phyloP scores from a whole-genome alignment of 2,888 invertebrate genomes.

The Sinohyriopsis cumingii region DNA sequence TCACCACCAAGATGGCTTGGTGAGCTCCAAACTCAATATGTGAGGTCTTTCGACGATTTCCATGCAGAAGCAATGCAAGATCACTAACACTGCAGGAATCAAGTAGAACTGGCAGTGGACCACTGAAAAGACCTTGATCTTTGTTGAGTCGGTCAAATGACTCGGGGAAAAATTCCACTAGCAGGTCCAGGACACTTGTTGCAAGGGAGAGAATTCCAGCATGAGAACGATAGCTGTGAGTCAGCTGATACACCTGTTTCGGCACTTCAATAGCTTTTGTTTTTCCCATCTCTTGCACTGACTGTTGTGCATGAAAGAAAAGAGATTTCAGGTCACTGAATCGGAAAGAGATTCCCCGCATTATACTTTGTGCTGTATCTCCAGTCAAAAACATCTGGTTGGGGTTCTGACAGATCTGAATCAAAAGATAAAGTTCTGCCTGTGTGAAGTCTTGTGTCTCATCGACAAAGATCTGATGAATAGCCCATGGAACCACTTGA shows the following conservation, averaged over 20 bases:
- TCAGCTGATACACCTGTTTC: slow-evolving; percentile 45
- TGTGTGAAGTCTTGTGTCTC: slow-evolving; percentile 61
- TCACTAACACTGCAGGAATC: slow-evolving; percentile 52
- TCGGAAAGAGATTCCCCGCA: slow-evolving; percentile 55
- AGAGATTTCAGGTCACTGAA: slow-evolving; percentile 53
- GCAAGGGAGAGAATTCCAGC: slow-evolving; percentile 59
- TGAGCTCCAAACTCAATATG: slow-evolving; percentile 65
- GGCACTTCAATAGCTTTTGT: slow-evolving; percentile 7
- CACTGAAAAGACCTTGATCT: slow-evolving; percentile 58
- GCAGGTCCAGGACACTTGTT: slow-evolving; percentile 54
- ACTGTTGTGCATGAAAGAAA: slow-evolving; percentile 45
- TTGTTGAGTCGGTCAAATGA: slow-evolving; percentile 57
- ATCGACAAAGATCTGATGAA: slow-evolving; percentile 54
- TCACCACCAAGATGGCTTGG: slow-evolving; percentile 58
- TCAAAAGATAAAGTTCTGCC: slow-evolving; percentile 51
- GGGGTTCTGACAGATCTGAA: slow-evolving; percentile 45
- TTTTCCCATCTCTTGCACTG: slow-evolving; percentile 18
- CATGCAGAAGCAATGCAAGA: slow-evolving; percentile 40
- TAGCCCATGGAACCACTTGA: slow-evolving; percentile 8
- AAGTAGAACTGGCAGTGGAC: slow-evolving; percentile 58
- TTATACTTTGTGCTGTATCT: slow-evolving; percentile 59
- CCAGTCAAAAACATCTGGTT: slow-evolving; percentile 55
- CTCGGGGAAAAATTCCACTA: slow-evolving; percentile 58
- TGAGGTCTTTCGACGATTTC: slow-evolving; percentile 52
- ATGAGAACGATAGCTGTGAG: slow-evolving; percentile 62